Conservation (phyloP, 2,797 vertebrate species). For the Coregonus suidteri region DNA sequence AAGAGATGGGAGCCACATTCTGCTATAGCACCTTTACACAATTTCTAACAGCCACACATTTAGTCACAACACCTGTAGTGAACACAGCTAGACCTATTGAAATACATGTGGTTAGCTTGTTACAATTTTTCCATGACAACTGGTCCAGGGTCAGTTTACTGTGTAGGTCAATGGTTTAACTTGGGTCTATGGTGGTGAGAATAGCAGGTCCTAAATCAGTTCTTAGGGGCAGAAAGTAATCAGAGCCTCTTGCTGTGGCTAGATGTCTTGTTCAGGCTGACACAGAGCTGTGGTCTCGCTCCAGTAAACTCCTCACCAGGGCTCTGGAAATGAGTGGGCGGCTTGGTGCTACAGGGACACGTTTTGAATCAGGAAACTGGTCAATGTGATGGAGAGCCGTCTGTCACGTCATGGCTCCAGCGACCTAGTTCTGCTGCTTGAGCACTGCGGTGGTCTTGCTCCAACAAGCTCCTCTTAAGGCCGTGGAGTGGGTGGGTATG, state of each 20-base stretch:
- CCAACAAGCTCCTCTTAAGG: slow-evolving; percentile 18
- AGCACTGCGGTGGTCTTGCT: slow-evolving; percentile 6
- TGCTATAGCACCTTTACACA: neutral
- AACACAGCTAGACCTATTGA: no score
- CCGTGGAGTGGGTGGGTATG: slow-evolving; percentile 9
- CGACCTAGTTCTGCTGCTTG: slow-evolving; percentile 24
- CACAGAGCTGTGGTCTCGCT: slow-evolving; percentile 18
- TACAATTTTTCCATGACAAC: no score
- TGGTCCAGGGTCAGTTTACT: neutral
- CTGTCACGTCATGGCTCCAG: slow-evolving; percentile 10
- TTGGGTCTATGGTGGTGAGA: neutral
- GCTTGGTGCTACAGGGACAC: neutral
- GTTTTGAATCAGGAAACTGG: slow-evolving; percentile 13
- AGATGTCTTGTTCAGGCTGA: slow-evolving; percentile 25
- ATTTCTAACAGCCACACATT: neutral
- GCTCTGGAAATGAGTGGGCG: neutral
- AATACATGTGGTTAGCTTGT: no score
- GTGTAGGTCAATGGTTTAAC: neutral
- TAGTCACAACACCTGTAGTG: no score
- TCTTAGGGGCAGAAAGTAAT: neutral
- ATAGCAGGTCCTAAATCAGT: neutral
- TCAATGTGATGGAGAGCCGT: neutral
- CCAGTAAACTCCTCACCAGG: neutral
- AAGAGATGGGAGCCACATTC: neutral
- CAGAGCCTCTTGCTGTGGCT: neutral